phyloP scores from a whole-genome alignment of 2,113 vertebrate species.

The Monarcha castaneiventris region DNA sequence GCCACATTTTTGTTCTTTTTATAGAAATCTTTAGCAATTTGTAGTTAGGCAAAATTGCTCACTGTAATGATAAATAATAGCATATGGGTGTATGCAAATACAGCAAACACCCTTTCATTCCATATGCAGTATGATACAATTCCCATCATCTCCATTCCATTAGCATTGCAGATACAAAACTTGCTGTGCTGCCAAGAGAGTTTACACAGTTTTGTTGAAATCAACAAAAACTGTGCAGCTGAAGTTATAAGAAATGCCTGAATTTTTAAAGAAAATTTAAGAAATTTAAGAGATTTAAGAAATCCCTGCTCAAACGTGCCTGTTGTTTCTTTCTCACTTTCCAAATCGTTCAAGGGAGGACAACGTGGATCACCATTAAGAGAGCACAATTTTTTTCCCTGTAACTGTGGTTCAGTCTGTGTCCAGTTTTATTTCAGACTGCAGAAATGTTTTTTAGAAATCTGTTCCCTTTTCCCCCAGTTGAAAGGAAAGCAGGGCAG shows the following conservation, averaged over 20 bases:
- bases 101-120: not conserved
- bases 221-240: not conserved
- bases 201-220: not conserved
- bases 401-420: not conserved
- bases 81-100: not conserved
- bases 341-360: not conserved
- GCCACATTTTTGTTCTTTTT: not conserved
- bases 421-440: not conserved
- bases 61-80: constrained; percentile 1
- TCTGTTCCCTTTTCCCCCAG: not conserved
- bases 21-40: not conserved
- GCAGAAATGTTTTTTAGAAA: not conserved
- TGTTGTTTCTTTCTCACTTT: not conserved
- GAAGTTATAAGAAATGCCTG: not conserved
- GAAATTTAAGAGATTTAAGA: not conserved
- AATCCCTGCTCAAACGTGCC: not conserved
- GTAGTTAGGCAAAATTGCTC: not conserved
- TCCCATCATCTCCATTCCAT: not conserved
- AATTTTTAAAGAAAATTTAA: not conserved
- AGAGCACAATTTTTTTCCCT: not conserved
- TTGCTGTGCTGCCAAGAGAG: not conserved
- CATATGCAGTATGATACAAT: not conserved
- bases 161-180: not conserved
- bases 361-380: not conserved
- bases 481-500: not conserved